These are phyloP conservation scores for Furnarius figulus DNA, from an alignment of 2,113 vertebrate genomes.

Conservation along the genomic window DNA sequence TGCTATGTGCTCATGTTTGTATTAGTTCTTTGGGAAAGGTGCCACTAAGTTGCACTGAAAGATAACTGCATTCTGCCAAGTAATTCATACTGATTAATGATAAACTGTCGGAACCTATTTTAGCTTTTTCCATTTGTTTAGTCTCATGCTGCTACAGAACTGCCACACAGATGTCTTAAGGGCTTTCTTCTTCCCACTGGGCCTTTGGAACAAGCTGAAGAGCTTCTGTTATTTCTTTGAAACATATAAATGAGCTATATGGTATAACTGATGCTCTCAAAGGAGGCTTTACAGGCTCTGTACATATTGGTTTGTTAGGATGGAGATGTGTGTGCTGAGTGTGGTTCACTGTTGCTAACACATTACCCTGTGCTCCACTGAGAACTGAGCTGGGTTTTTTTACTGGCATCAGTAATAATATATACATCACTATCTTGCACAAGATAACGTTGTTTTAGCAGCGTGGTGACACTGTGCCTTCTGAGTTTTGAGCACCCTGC, in stretches of 20 bases:
- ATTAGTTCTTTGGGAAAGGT: conserved; percentile 57
- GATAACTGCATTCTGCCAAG: conserved; percentile 32
- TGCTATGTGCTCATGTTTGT: not conserved
- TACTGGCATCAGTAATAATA: not conserved
- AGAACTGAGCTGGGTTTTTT: not conserved
- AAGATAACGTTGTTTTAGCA: not conserved
- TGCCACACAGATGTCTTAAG: conserved; percentile 9
- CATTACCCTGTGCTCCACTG: not conserved
- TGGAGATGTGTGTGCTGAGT: not conserved
- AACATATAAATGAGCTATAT: conserved; percentile 6
- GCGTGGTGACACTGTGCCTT: not conserved
- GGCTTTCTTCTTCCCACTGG: not conserved
- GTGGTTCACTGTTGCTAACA: not conserved
- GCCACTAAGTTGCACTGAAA: conserved; percentile 43
- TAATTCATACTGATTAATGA: conserved; percentile 56
- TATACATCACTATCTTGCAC: not conserved
- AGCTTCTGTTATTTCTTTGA: conserved; percentile 33
- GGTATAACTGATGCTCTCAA: not conserved
- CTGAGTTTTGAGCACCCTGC: not conserved
- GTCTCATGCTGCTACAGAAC: conserved; percentile 32
- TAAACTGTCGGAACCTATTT: conserved; percentile 43
- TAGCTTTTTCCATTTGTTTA: conserved; percentile 62
- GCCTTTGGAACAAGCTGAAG: conserved; percentile 16
- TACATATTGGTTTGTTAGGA: conserved; percentile 4
- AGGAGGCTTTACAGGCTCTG: conserved; percentile 20